Evolutionary conservation across 2,888 invertebrate species (phyloP).

Genomic region (Napeogenes sylphis): DNA sequence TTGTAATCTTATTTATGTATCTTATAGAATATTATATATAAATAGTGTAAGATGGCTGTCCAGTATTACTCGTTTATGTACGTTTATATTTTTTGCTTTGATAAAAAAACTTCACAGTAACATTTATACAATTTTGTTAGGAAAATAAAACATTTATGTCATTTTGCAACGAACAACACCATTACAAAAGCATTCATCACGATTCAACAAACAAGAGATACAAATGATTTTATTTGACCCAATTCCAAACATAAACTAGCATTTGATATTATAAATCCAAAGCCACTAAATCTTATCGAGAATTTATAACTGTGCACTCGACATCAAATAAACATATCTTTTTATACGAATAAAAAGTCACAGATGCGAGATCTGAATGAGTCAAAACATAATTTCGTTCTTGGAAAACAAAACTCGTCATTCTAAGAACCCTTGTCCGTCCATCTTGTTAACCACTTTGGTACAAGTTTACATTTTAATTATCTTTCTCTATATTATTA

Average conservation of each 20-base stretch:
- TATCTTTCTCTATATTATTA: constrained; percentile 26
- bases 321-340: constrained; percentile 17
- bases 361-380: constrained; percentile 32
- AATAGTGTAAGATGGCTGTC: neutral
- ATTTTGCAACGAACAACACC: neutral
- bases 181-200: constrained; percentile 2
- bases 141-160: neutral
- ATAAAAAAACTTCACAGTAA: too few species aligned
- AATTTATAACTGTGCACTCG: constrained; percentile 7
- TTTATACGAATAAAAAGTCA: constrained; percentile 25
- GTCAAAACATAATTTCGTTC: constrained; percentile 48
- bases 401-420: constrained; percentile 42
- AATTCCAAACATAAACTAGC: constrained; percentile 3
- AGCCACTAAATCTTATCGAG: constrained; percentile 2
- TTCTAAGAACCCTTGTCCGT: constrained; percentile 41
- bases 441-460: constrained; percentile 43
- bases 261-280: constrained; percentile 1
- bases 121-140: too few species aligned
- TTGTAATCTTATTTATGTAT: constrained; percentile 1
- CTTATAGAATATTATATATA: neutral
- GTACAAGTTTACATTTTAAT: constrained; percentile 37
- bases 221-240: constrained; percentile 7
- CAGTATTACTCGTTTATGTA: too few species aligned
- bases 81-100: too few species aligned
- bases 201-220: neutral